Base-by-base conservation (phyloP, 2,888 invertebrate species). In the Embidobia sp. region DNA sequence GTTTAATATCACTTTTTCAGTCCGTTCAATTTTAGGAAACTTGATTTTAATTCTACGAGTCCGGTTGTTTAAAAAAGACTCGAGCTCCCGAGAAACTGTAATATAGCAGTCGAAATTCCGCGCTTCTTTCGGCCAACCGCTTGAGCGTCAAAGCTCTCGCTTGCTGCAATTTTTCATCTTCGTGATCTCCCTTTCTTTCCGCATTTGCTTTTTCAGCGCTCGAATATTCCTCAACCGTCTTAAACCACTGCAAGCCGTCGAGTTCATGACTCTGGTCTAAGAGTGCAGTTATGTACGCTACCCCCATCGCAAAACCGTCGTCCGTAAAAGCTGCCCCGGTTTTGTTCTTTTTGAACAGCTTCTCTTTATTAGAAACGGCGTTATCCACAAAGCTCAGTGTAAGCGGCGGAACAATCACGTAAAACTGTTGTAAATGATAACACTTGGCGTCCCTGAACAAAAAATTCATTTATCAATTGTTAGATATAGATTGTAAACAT, bases 291-390 rank as follows among this genome's bases (percentile, higher is more conserved):
- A 99, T 95, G 85, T 98, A 99, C 0, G 98, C 97, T 27, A 95
- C 90, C 87, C 98, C 99, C 93, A 99, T 96, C 2, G 98, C 96
- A 91, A 99, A 99, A 8, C 99, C 99, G 90, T 99, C 99, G 90
- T 99, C 99, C 7, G 98, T 98, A 87, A 99, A 98, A 0, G 97
- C 94, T 48, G 97, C 95, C 8, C 96, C 96, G 8, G 92, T 91
- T 90, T 95, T 95, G 86, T 95, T 95, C 87, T 97, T 97, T 87
- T 98, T 98, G 75, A 94, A 95, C 90, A 99, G 93, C 89, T 96
- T 96, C 85, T 98, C 98, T 87, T 98, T 98, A 78, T 96, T 95
- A 42, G 94, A 93, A 77, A 98, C 93, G 82, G 97, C 95, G 88
- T 98, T 95, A 85, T 99, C 98, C 15, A 99, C 94, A 90, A 96